Evolutionary conservation across 2,888 invertebrate species (phyloP), one percentile per base, ranked within the genome.

Genomic region (Vannuccia rotundouncinata): DNA sequence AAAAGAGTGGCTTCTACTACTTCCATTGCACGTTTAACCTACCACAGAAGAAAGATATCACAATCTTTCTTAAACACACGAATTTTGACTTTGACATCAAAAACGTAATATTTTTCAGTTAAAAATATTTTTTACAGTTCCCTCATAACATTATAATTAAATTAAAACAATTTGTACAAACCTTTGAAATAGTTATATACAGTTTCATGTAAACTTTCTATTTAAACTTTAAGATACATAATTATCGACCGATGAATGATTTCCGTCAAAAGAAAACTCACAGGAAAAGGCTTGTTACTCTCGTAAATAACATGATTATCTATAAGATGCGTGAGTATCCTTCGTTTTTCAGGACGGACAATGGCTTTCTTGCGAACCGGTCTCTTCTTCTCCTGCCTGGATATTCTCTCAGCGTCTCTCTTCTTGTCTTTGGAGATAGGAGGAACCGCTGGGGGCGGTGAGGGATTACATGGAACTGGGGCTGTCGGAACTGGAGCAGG

Each of bases 251-350:
- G n/a, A n/a, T n/a, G n/a, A n/a, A n/a, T n/a, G n/a, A n/a, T n/a
- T n/a, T n/a, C n/a, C n/a, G n/a, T n/a, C 5, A 81, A 79, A 0
- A 29, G 17, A 81, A 79, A n/a, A 85, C 88, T 85, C 83, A 89
- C 88, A 13, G 89, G 89, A 84, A 89, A 89, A 1, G 88, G 88
- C 84, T 89, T 89, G 13, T 86, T 85, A 86, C 91, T 94, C 90
- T 97, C 97, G 87, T 95, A 95, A 83, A 97, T 96, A 2, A 97
- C 94, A 88, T 95, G 96, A 78, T 95, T 96, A 87, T 95, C 96
- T 82, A 97, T 96, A 29, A 96, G 94, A 87, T 97, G 97, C 0
- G 96, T 96, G 78, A 97, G 89, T 2, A 97, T 82, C 28, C 31
- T 81, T 81, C 80, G 79, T 75, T 73, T 30, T 31, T 80, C 79